Percentiles rank a stretch among this genome's conserved stretches.
These are phyloP conservation scores for Egretta garzetta DNA, from an alignment of 2,113 vertebrate genomes.

Conservation along the genomic window DNA sequence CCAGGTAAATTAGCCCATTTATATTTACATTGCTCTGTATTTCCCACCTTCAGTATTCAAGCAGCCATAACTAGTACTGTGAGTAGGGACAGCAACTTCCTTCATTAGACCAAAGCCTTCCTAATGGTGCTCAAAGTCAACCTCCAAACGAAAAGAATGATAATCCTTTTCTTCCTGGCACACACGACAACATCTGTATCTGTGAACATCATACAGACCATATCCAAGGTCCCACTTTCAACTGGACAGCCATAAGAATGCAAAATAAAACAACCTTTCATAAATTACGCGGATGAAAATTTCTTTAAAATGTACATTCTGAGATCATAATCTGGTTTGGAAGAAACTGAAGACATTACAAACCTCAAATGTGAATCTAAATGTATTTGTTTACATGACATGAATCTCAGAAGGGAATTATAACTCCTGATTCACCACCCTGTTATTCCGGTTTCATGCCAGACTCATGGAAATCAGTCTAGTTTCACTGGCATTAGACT, in stretches of 20 bases:
- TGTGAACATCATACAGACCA: neutral
- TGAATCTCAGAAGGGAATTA: neutral
- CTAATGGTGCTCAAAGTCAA: neutral
- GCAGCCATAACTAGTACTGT: neutral
- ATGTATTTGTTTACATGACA: slow-evolving; percentile 32
- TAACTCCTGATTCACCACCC: neutral
- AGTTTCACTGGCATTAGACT: slow-evolving; percentile 8
- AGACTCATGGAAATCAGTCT: slow-evolving; percentile 27
- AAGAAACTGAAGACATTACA: neutral
- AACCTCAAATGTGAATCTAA: slow-evolving; percentile 9
- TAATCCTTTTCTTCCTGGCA: neutral
- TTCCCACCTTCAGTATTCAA: neutral
- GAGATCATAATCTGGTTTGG: neutral
- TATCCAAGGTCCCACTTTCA: neutral
- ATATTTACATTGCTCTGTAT: neutral
- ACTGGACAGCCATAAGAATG: neutral
- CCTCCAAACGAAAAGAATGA: neutral
- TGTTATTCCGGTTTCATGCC: slow-evolving; percentile 7
- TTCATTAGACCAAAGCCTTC: neutral
- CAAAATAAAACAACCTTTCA: neutral
- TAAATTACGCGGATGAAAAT: neutral
- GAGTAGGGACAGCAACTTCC: neutral
- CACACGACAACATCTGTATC: neutral
- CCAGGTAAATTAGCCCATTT: neutral
- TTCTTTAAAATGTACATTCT: neutral